Conservation (phyloP, 2,797 vertebrate genomes). For the Rhinatrema bivittatum region DNA sequence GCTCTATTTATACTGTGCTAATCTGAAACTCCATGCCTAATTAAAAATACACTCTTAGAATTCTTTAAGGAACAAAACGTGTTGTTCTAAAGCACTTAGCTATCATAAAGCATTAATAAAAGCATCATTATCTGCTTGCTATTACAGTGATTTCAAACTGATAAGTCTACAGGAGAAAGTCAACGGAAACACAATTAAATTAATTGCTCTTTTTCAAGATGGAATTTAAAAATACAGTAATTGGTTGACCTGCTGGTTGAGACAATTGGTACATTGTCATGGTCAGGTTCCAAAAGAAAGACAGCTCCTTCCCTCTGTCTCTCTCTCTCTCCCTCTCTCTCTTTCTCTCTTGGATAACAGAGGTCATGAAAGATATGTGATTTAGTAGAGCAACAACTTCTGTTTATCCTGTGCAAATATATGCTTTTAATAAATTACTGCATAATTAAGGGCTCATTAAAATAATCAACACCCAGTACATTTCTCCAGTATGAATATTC, state of each 20-base stretch:
- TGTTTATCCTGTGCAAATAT: too few relatives aligned
- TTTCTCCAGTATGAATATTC: too few relatives aligned
- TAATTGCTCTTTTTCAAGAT: constrained; percentile 48
- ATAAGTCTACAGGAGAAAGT: constrained; percentile 29
- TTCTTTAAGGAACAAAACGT: constrained; percentile 36
- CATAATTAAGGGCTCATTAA: too few relatives aligned
- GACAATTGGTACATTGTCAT: constrained; percentile 36
- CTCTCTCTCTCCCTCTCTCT: too few relatives aligned
- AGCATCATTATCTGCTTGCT: constrained; percentile 29
- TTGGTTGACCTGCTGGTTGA: constrained; percentile 49
- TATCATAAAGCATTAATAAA: constrained; percentile 44
- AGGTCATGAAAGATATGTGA: too few relatives aligned
- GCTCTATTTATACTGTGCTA: constrained; percentile 36
- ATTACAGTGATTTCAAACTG: constrained; percentile 43
- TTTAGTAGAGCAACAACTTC: too few relatives aligned
- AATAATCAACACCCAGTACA: too few relatives aligned
- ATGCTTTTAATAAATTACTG: too few relatives aligned
- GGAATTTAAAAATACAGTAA: constrained; percentile 40
- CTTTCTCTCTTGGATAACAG: too few relatives aligned
- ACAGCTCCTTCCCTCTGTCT: constrained; percentile 7
- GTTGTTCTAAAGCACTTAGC: constrained; percentile 34
- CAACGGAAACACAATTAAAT: constrained; percentile 39
- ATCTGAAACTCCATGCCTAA: constrained; percentile 39
- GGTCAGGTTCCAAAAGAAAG: constrained; percentile 22
- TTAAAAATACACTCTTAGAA: constrained; percentile 41